Evolutionary conservation across 2,113 vertebrate species (phyloP), one percentile per base, ranked within the genome.

Genomic region (Hassar affinis): DNA sequence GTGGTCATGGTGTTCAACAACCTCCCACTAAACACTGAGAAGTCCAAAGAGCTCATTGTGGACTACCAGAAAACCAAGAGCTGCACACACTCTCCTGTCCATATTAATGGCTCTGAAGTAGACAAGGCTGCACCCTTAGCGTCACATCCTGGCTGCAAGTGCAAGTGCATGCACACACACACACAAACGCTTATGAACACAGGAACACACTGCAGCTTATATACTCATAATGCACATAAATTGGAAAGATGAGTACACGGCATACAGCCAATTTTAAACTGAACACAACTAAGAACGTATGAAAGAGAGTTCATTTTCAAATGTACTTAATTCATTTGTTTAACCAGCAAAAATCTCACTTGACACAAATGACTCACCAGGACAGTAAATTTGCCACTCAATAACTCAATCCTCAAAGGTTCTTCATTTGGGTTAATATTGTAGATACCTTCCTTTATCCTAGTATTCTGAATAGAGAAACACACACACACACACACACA

Each of bases 391-490:
- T 95, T 95, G 20, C 94, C 94, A 87, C 90, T 90, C 45, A 94
- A 87, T 74, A 95, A 86, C 90, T 95, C 94, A 25, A 93, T 93
- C 84, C 92, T 93, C 35, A 95, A 90, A 20, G 94, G 94, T 89
- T 95, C 94, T 89, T 95, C 93, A 18, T 94, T 92, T 30, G 94
- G 93, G 86, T 94, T 93, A 86, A 95, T 94, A 85, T 94, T 93
- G 84, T 94, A 92, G 88, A 95, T 94, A 71, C 93, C 93, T 89
- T 95, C 94, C 89, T 94, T 95, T 86, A 95, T 93, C 90, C 94
- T 93, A 82, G 94, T 95, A 90, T 94, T 93, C 94, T 95, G 76
- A 30, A 82, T 1, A 83, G n/a, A 80, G 42, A 80, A 17, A 75
- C n/a, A 51, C 4, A 64, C 25, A 80, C 4, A 35, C 15, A 85